phyloP scores from a whole-genome alignment of 1,140 invertebrate species.

The Helicoverpa zea region DNA sequence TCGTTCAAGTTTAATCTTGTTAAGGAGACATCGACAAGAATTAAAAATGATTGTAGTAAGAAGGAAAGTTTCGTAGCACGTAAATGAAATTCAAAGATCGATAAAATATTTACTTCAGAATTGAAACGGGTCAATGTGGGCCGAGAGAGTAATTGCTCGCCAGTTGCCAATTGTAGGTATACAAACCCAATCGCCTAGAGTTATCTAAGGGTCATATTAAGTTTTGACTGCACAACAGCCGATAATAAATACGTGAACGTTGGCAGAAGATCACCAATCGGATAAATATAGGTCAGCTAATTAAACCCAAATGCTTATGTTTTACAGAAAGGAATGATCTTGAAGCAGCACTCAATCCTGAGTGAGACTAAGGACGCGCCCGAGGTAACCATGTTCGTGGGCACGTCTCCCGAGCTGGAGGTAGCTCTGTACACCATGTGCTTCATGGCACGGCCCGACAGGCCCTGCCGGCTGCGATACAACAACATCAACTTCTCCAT shows the following conservation, averaged over 20 bases:
- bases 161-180: neutral
- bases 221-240: neutral
- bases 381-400: slow-evolving; percentile 91
- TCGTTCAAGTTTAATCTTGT: too few relatives aligned
- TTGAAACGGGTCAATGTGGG: too few relatives aligned
- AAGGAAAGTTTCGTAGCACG: too few relatives aligned
- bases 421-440: slow-evolving; percentile 96
- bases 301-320: neutral
- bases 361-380: slow-evolving; percentile 83
- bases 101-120: too few relatives aligned
- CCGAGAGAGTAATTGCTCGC: too few relatives aligned
- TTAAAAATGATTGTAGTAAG: too few relatives aligned
- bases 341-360: slow-evolving; percentile 80
- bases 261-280: too few relatives aligned
- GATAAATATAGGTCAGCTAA: neutral
- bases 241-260: too few relatives aligned
- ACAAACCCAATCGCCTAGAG: neutral
- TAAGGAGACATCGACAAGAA: too few relatives aligned
- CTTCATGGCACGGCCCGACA: slow-evolving; percentile 91
- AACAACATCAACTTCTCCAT: slow-evolving; percentile 80
- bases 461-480: slow-evolving; percentile 75
- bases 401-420: slow-evolving; percentile 97
- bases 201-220: neutral
- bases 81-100: too few relatives aligned
- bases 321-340: slow-evolving; percentile 82